phyloP scores from a whole-genome alignment of 1,140 invertebrate species.

The Coptotermes formosanus region DNA sequence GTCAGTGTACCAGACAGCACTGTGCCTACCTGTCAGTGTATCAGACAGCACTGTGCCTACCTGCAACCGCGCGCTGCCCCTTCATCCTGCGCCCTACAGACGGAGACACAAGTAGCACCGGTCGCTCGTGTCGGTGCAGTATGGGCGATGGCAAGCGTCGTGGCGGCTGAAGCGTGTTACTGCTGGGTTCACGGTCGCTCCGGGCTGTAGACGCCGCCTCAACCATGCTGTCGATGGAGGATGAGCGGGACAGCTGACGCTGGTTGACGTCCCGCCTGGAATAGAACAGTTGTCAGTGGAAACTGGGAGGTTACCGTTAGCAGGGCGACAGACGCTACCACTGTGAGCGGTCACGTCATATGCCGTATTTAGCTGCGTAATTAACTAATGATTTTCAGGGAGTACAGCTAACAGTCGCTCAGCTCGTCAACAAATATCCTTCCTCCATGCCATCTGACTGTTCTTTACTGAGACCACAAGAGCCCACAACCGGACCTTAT shows the following conservation, averaged over 20 bases:
- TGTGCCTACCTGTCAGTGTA: neutral
- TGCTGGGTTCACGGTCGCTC: slow-evolving; percentile 41
- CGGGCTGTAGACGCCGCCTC: slow-evolving; percentile 42
- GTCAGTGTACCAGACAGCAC: too few species aligned
- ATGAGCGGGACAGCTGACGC: slow-evolving; percentile 64
- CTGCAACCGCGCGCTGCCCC: slow-evolving; percentile 65
- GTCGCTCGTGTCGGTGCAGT: slow-evolving; percentile 47
- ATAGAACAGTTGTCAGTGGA: neutral
- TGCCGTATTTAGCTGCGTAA: too few species aligned
- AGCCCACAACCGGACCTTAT: too few species aligned
- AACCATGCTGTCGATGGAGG: slow-evolving; percentile 68
- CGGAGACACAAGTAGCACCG: slow-evolving; percentile 67
- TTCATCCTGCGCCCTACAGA: slow-evolving; percentile 70
- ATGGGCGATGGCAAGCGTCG: slow-evolving; percentile 43
- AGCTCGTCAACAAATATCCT: too few species aligned
- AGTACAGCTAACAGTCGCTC: too few species aligned
- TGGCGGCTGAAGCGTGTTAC: slow-evolving; percentile 44
- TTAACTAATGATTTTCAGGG: too few species aligned
- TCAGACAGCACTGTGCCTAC: slow-evolving; percentile 53
- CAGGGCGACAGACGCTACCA: too few species aligned
- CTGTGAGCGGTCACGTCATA: too few species aligned
- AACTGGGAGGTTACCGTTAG: too few species aligned
- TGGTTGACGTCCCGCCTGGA: slow-evolving; percentile 20
- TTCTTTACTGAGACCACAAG: too few species aligned
- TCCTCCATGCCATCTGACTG: too few species aligned